These are phyloP conservation scores for Gallinago undulata DNA, from an alignment of 2,113 vertebrate species.

Conservation along the genomic window DNA sequence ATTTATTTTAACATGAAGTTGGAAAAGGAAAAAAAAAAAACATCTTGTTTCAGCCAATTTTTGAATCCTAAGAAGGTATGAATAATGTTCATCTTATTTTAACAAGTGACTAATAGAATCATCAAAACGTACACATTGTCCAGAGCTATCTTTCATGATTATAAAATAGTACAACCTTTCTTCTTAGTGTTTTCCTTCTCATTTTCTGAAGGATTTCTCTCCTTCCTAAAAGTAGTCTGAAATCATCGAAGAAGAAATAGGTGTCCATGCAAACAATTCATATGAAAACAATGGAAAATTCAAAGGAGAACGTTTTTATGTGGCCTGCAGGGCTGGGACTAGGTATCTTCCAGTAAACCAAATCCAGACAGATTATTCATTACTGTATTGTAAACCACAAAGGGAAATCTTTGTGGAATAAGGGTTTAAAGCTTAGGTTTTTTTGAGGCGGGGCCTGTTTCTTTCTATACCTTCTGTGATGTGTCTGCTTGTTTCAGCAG, in stretches of 20 bases:
- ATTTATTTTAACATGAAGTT: background rate
- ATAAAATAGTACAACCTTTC: background rate
- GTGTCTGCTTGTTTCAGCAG: background rate
- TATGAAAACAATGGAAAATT: background rate
- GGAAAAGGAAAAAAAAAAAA: background rate
- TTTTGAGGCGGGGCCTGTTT: background rate
- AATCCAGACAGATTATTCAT: background rate
- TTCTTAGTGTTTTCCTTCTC: background rate
- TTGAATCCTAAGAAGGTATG: background rate
- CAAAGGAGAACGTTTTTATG: background rate
- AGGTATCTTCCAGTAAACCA: background rate
- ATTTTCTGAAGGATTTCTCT: background rate
- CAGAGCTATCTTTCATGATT: background rate
- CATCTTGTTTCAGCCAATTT: background rate
- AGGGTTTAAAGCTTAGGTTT: background rate
- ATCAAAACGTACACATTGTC: background rate
- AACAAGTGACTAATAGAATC: background rate
- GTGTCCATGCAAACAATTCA: background rate
- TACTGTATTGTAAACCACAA: background rate
- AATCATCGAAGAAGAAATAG: background rate
- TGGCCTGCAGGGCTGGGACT: background rate
- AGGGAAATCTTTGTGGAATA: background rate
- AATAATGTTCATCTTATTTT: background rate
- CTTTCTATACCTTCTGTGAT: background rate
- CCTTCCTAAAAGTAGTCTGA: background rate